A percentile compares a stretch with the other conserved stretches of the same genome.
Conservation (phyloP, 2,113 vertebrate species). For the Anhinga anhinga region DNA sequence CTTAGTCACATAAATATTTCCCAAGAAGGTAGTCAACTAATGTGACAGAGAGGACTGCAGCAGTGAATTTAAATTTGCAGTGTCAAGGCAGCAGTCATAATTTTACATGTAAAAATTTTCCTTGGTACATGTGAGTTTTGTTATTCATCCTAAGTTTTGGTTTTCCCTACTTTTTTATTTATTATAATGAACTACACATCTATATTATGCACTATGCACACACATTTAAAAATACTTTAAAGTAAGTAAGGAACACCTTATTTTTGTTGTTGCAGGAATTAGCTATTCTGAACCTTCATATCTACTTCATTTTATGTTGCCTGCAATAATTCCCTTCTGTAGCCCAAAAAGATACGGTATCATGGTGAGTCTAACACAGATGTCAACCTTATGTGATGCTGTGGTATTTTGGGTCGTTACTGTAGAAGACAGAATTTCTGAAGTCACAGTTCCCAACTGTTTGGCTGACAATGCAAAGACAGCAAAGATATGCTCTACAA, state of each 20-base stretch:
- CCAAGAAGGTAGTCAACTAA: neutral
- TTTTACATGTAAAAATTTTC: neutral
- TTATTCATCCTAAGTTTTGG: neutral
- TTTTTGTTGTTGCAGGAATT: neutral
- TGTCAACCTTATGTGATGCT: neutral
- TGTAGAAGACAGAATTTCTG: neutral
- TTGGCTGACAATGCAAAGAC: neutral
- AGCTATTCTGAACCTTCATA: neutral
- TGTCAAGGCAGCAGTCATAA: neutral
- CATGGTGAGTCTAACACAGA: neutral
- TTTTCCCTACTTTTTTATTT: neutral
- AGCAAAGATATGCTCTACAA: neutral
- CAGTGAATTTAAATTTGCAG: neutral
- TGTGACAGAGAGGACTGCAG: neutral
- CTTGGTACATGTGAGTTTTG: neutral
- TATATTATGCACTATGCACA: neutral
- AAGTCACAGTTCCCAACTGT: neutral
- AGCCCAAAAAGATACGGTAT: neutral
- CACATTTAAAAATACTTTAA: neutral
- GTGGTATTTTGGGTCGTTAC: neutral
- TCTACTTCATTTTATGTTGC: neutral
- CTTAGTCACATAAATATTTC: conserved; percentile 3
- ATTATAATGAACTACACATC: neutral
- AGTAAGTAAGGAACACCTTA: neutral
- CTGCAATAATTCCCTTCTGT: neutral